Percentiles rank a stretch among this genome's conserved stretches.
Conservation (phyloP, 2,888 invertebrate genomes). For the Pseudoips prasinana region DNA sequence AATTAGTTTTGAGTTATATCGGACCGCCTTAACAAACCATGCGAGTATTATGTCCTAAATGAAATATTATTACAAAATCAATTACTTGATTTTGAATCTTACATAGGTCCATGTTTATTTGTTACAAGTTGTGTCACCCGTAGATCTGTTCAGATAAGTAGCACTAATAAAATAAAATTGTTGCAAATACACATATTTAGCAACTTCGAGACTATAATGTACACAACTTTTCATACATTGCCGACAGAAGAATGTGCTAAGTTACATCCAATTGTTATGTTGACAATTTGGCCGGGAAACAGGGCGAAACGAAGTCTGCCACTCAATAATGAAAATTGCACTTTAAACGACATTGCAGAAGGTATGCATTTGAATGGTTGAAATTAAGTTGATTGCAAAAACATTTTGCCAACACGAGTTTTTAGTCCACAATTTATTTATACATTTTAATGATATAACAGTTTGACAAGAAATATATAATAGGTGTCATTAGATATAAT, state of each 20-base stretch:
- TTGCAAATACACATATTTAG: slow-evolving; percentile 17
- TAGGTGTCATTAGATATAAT: slow-evolving; percentile 27
- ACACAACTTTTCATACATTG: slow-evolving; percentile 5
- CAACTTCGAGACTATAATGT: slow-evolving; percentile 26
- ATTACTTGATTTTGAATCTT: too few species aligned
- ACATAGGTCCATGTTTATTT: too few species aligned
- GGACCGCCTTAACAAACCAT: too few species aligned
- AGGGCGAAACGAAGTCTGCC: slow-evolving; percentile 56
- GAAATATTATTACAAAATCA: too few species aligned
- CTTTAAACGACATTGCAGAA: too few species aligned
- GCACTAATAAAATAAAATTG: too few species aligned
- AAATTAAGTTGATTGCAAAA: slow-evolving; percentile 37
- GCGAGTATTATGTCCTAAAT: too few species aligned
- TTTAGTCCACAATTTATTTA: slow-evolving; percentile 30
- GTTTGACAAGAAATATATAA: slow-evolving; percentile 30
- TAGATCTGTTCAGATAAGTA: too few species aligned
- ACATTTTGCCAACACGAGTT: slow-evolving; percentile 27
- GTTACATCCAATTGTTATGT: slow-evolving; percentile 53
- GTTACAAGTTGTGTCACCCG: too few species aligned
- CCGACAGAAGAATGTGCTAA: slow-evolving; percentile 38
- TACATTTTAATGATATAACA: slow-evolving; percentile 42
- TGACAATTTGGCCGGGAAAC: slow-evolving; percentile 67
- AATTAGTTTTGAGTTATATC: too few species aligned
- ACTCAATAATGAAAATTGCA: slow-evolving; percentile 18
- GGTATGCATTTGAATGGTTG: slow-evolving; percentile 20